Evolutionary conservation across 2,113 vertebrate species (phyloP).

Genomic region (Otus sunia): DNA sequence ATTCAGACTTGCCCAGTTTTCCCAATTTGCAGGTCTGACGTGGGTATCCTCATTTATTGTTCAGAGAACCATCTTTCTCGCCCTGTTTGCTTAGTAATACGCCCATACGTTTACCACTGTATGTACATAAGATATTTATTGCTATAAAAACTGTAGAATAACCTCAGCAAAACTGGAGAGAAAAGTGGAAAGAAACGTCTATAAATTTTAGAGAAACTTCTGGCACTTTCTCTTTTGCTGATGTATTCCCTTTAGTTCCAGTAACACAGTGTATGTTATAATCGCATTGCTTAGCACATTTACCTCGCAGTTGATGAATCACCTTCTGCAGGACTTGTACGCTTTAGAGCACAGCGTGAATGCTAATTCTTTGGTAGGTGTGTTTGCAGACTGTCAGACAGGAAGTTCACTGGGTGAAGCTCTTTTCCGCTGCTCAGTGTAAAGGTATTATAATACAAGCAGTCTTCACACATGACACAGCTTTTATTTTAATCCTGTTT

Average conservation of each 20-base stretch:
- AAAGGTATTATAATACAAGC: background rate
- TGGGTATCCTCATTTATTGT: background rate
- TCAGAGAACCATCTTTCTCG: background rate
- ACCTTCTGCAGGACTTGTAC: background rate
- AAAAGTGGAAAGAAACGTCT: background rate
- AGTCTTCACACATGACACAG: background rate
- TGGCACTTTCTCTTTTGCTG: background rate
- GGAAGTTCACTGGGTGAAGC: background rate
- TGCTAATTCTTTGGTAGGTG: background rate
- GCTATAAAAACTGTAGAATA: background rate
- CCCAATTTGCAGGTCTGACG: accelerated
- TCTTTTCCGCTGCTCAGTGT: background rate
- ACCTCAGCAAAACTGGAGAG: background rate
- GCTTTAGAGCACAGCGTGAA: background rate
- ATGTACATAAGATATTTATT: background rate
- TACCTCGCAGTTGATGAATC: background rate
- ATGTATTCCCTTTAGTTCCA: background rate
- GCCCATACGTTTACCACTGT: background rate
- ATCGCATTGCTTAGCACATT: background rate
- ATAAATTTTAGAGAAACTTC: background rate
- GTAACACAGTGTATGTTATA: background rate
- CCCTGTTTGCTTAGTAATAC: background rate
- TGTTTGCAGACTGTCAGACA: background rate
- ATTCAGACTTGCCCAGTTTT: background rate
- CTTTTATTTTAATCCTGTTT: background rate